These are phyloP conservation scores for Suncus etruscus DNA, from an alignment of 2,113 vertebrate genomes.

Conservation along the genomic window DNA sequence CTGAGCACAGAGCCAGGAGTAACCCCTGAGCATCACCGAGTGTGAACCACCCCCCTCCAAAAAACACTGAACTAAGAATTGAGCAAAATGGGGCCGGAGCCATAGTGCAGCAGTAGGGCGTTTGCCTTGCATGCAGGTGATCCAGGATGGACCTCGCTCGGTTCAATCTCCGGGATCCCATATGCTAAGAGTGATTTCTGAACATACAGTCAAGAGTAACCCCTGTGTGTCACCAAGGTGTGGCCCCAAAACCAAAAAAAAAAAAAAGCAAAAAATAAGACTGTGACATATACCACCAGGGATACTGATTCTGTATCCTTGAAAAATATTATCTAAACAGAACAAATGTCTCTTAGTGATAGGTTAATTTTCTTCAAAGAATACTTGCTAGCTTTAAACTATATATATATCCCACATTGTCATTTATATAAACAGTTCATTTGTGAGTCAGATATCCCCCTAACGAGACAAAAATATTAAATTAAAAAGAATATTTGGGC, in stretches of 20 bases:
- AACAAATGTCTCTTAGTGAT: neutral
- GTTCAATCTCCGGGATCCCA: too few species aligned
- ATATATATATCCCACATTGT: neutral
- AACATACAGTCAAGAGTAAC: neutral
- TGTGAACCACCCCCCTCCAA: too few species aligned
- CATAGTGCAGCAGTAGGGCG: too few species aligned
- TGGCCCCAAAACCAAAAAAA: too few species aligned
- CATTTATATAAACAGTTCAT: slow-evolving; percentile 34
- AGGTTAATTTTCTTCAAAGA: slow-evolving; percentile 46
- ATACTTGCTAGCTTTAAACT: slow-evolving; percentile 11
- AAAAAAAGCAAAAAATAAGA: slow-evolving; percentile 16
- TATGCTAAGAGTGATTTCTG: neutral
- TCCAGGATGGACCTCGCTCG: too few species aligned
- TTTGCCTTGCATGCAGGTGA: too few species aligned
- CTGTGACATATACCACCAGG: neutral
- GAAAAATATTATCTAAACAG: slow-evolving; percentile 47
- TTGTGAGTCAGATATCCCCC: neutral
- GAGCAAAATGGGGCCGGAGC: too few species aligned
- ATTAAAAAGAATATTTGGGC: neutral
- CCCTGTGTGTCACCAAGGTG: too few species aligned
- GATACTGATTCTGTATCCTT: neutral
- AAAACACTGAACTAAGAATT: too few species aligned
- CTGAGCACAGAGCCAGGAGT: too few species aligned
- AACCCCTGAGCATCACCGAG: too few species aligned
- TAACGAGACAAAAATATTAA: neutral